Conservation (phyloP, 1,140 invertebrate species). For the Pseudomyrmex gracilis region DNA sequence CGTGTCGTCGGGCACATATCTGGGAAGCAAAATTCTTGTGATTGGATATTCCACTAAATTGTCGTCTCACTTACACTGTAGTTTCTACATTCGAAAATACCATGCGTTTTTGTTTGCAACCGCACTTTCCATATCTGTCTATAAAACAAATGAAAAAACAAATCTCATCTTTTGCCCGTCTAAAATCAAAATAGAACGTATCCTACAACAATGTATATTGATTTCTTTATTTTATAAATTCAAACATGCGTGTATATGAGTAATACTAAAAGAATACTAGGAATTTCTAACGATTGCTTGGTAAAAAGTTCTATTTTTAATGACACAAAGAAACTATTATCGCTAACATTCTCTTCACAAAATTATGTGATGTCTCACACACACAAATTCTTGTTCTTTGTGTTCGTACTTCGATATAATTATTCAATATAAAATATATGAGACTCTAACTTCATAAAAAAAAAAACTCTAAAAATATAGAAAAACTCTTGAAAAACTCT, state of each 20-base stretch:
- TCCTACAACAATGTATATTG: too few species aligned
- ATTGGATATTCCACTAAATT: constrained; percentile 27
- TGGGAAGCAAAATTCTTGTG: constrained; percentile 27
- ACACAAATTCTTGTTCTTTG: neutral
- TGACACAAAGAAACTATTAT: too few species aligned
- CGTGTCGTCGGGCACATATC: constrained; percentile 45
- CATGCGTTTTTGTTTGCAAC: neutral
- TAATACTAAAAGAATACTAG: too few species aligned
- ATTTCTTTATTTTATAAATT: neutral
- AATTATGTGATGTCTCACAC: neutral
- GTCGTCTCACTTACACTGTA: constrained; percentile 12
- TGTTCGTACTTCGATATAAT: too few species aligned
- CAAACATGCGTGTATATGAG: too few species aligned
- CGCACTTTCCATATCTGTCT: neutral
- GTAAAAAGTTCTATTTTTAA: too few species aligned
- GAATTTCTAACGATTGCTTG: too few species aligned
- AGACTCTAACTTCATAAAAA: too few species aligned
- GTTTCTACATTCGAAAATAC: neutral
- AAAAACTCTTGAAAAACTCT: too few species aligned
- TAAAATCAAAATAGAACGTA: too few species aligned
- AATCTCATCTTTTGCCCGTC: neutral
- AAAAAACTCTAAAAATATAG: too few species aligned
- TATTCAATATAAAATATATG: too few species aligned
- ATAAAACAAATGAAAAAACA: neutral
- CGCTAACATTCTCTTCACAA: neutral